phyloP scores from a whole-genome alignment of 2,888 invertebrate genomes.

The Chymomyza procnemis region DNA sequence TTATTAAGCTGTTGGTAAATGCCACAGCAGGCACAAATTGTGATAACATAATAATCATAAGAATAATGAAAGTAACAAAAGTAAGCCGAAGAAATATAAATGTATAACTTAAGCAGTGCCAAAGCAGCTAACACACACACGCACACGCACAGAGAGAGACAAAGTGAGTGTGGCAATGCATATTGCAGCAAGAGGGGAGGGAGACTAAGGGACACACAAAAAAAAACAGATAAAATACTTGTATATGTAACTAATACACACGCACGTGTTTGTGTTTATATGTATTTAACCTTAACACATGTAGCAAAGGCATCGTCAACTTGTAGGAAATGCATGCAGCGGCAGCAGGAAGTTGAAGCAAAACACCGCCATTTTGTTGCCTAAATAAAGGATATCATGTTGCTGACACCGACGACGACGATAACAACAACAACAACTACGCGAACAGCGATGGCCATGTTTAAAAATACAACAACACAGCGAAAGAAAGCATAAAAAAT shows the following conservation, averaged over 20 bases:
- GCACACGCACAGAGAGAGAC: background rate
- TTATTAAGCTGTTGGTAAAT: background rate
- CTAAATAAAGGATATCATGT: background rate
- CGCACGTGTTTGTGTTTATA: background rate
- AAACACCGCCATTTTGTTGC: background rate
- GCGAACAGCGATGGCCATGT: conserved; percentile 18
- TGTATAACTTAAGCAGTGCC: background rate
- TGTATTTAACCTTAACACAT: conserved; percentile 25
- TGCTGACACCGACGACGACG: background rate
- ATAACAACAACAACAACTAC: conserved; percentile 16
- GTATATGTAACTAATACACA: background rate
- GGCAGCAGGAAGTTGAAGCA: background rate
- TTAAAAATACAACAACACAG: conserved; percentile 22
- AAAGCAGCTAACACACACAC: background rate
- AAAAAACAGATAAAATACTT: conserved; percentile 14
- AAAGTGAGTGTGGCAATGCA: conserved; percentile 17
- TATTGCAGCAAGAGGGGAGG: no score
- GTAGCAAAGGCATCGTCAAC: background rate
- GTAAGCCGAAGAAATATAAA: background rate
- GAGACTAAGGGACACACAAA: conserved; percentile 10
- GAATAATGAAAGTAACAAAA: background rate
- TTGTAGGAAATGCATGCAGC: background rate
- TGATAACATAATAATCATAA: background rate
- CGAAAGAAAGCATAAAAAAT: conserved; percentile 40
- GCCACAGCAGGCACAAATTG: background rate